A percentile compares a stretch with the other conserved stretches of the same genome.
Evolutionary conservation across 2,888 invertebrate genomes (phyloP).

Genomic region (Monochamus alternatus): DNA sequence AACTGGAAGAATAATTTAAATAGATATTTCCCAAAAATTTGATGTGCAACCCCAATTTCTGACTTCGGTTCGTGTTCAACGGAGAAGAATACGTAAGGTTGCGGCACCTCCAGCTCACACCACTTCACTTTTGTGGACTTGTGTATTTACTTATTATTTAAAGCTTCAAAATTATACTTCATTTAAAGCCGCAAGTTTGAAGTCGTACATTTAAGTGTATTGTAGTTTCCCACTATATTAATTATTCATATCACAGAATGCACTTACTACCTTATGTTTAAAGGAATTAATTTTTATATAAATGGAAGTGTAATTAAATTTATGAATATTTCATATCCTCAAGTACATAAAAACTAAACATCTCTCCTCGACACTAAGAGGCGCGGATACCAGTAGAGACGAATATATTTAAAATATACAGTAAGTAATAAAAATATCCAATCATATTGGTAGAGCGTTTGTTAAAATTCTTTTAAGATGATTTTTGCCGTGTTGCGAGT

Average conservation of each 20-base stretch:
- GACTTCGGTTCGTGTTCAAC: no score
- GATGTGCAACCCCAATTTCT: no score
- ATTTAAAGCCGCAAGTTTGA: no score
- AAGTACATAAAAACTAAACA: slow-evolving; percentile 24
- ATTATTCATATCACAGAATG: not conserved
- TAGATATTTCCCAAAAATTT: no score
- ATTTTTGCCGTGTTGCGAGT: not conserved
- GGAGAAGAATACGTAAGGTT: no score
- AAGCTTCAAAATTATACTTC: no score
- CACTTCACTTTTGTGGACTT: no score
- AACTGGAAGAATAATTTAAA: no score
- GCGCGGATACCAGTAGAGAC: slow-evolving; percentile 5
- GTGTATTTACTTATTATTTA: no score
- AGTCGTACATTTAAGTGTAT: not conserved
- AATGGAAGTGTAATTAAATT: slow-evolving; percentile 30
- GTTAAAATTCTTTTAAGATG: slow-evolving; percentile 18
- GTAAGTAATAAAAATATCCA: slow-evolving; percentile 30
- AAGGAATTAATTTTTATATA: slow-evolving; percentile 35
- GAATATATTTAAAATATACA: slow-evolving; percentile 31
- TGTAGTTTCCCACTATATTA: not conserved
- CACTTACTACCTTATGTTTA: not conserved
- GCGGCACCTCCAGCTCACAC: no score
- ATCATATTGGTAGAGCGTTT: slow-evolving; percentile 15
- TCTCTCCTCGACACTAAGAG: slow-evolving; percentile 1
- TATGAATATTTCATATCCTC: slow-evolving; percentile 32